Evolutionary conservation across 2,888 invertebrate genomes (phyloP).

Genomic region (Eupsilia transversa): DNA sequence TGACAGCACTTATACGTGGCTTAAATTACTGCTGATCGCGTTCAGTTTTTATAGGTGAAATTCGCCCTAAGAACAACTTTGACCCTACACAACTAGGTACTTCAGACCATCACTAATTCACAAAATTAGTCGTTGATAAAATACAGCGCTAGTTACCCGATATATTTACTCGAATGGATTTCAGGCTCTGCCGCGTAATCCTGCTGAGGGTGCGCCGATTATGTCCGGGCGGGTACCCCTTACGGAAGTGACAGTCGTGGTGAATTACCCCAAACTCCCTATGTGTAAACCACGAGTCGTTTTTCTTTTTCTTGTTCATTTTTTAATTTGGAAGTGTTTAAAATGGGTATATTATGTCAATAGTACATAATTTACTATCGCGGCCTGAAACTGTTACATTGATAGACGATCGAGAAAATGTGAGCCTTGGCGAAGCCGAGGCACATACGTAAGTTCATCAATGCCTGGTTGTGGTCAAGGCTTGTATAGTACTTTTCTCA

Average conservation of each 20-base stretch:
- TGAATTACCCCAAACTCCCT: slow-evolving; percentile 35
- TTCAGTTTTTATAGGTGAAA: too few species aligned
- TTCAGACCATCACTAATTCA: slow-evolving; percentile 18
- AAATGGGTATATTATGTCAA: background rate
- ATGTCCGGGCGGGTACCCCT: slow-evolving; percentile 26
- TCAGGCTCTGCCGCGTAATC: slow-evolving; percentile 57
- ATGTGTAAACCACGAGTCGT: slow-evolving; percentile 29
- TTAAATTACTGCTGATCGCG: too few species aligned
- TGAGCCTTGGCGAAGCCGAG: too few species aligned
- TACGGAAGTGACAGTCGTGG: slow-evolving; percentile 49
- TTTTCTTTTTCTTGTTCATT: slow-evolving; percentile 17
- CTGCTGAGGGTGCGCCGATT: slow-evolving; percentile 47
- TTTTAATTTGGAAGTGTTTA: background rate
- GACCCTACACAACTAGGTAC: background rate
- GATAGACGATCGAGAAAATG: too few species aligned
- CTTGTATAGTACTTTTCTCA: too few species aligned
- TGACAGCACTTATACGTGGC: too few species aligned
- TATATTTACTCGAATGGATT: slow-evolving; percentile 58
- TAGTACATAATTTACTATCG: too few species aligned
- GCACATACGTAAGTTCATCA: too few species aligned
- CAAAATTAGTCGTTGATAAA: slow-evolving; percentile 53
- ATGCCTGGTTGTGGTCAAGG: too few species aligned
- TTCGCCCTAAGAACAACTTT: too few species aligned
- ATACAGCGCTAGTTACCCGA: slow-evolving; percentile 45
- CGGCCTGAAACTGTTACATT: too few species aligned